Percentiles rank a stretch among this genome's conserved stretches.
Conservation (phyloP, 1,140 invertebrate genomes). For the Drosophila nannoptera region DNA sequence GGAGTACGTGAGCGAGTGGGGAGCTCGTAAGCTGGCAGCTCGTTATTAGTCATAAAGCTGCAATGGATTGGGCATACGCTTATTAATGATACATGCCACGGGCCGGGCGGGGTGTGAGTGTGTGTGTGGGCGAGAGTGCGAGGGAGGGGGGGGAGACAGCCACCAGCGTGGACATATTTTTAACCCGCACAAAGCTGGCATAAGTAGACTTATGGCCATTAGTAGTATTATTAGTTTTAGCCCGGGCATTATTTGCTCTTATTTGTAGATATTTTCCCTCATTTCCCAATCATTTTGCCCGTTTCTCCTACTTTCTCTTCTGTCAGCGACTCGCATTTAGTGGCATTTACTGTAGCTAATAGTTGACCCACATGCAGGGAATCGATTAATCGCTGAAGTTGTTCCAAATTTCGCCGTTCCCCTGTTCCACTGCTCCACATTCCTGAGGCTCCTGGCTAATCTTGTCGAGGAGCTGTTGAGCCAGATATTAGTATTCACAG, state of each 20-base stretch:
- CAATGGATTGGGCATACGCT: constrained; percentile 56
- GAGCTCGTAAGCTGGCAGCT: constrained; percentile 46
- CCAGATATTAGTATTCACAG: constrained; percentile 11
- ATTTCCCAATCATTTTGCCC: no score
- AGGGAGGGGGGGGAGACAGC: constrained; percentile 6
- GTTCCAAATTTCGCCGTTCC: neutral
- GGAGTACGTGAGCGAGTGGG: constrained; percentile 33
- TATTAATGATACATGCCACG: constrained; percentile 54
- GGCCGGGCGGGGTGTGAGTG: neutral
- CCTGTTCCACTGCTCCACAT: neutral
- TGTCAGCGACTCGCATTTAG: neutral
- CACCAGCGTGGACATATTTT: constrained; percentile 25
- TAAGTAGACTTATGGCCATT: neutral
- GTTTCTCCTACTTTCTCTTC: no score
- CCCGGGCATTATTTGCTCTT: no score
- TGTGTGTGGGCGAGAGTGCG: neutral
- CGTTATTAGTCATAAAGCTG: constrained; percentile 71
- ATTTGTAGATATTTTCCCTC: no score
- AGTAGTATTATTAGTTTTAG: neutral
- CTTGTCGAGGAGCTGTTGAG: neutral
- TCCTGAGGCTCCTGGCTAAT: constrained; percentile 1
- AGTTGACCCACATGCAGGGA: neutral
- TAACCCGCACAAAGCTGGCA: neutral
- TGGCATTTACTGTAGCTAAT: neutral
- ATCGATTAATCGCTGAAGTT: constrained; percentile 1